Evolutionary conservation across 1,140 invertebrate species (phyloP).

Genomic region (Drosophila pandora): DNA sequence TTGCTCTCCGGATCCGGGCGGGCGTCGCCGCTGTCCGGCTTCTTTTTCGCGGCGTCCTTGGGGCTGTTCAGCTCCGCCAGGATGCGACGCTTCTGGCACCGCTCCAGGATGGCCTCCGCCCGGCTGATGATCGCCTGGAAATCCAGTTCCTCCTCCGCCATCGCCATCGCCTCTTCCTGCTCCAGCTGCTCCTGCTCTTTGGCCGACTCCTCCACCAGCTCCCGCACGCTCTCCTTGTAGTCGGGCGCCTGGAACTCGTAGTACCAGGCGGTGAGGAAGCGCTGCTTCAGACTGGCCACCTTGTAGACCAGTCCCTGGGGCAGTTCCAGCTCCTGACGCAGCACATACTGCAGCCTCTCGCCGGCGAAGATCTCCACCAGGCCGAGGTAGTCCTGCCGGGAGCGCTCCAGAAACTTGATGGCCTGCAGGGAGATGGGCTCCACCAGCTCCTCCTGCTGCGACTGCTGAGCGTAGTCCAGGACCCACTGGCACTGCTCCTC

Average conservation of each 20-base stretch:
- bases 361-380: conserved; percentile 52
- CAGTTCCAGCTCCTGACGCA: conserved; percentile 8
- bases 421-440: conserved; percentile 44
- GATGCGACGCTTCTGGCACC: conserved; percentile 17
- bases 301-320: conserved; percentile 34
- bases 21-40: not conserved
- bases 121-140: conserved; percentile 30
- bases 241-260: conserved; percentile 38
- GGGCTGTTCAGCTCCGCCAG: conserved; percentile 28
- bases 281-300: conserved; percentile 8
- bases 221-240: not conserved
- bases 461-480: conserved; percentile 51
- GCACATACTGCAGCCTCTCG: conserved; percentile 25
- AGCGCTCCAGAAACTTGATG: conserved; percentile 39
- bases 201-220: not conserved
- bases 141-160: conserved; percentile 6
- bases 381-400: conserved; percentile 39
- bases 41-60: not conserved
- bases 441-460: conserved; percentile 33
- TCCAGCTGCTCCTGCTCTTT: not conserved
- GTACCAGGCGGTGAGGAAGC: conserved; percentile 45
- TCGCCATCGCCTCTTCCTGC: not conserved
- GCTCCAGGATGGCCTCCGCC: conserved; percentile 34
- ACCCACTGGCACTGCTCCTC: conserved; percentile 55
- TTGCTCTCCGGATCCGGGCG: not conserved